phyloP scores from a whole-genome alignment of 2,797 vertebrate genomes.

The Aythya fuligula region DNA sequence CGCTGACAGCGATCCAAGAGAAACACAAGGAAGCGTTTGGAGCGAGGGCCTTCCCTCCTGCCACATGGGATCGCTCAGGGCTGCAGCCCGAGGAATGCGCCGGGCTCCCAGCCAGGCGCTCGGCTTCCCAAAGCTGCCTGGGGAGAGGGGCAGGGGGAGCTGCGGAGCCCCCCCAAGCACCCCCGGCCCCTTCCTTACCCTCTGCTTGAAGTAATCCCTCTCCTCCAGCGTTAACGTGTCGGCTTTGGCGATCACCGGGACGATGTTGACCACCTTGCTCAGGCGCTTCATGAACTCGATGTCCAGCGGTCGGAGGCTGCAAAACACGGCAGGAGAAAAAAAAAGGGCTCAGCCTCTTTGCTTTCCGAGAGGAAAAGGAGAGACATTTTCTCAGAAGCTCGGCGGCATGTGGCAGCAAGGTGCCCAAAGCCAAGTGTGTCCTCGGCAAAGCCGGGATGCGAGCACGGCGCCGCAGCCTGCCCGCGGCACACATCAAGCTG shows the following conservation, averaged over 20 bases:
- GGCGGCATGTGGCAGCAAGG: too few species aligned
- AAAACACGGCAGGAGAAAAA: not conserved
- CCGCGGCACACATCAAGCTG: fast-evolving
- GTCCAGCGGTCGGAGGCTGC: conserved; percentile 91
- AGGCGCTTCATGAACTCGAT: conserved; percentile 97
- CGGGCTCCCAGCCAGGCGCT: conserved; percentile 38
- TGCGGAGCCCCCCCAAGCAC: not conserved
- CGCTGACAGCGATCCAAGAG: conserved; percentile 69
- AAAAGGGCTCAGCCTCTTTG: not conserved
- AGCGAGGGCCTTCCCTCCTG: conserved; percentile 8
- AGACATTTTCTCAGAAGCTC: not conserved
- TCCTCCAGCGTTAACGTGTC: conserved; percentile 97
- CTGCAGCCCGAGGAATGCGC: conserved; percentile 22
- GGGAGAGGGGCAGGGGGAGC: not conserved
- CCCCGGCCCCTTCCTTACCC: conserved; percentile 80
- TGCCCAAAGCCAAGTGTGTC: not conserved
- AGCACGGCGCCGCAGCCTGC: fast-evolving
- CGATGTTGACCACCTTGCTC: conserved; percentile 98
- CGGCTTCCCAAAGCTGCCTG: not conserved
- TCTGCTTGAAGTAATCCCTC: conserved; percentile 92
- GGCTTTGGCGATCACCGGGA: conserved; percentile 95
- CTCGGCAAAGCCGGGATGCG: not conserved
- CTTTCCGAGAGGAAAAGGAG: not conserved
- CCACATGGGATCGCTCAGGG: conserved; percentile 34
- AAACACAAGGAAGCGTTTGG: conserved; percentile 54